Base-by-base conservation (phyloP, 2,113 vertebrate genomes). In the Sminthopsis crassicaudata region DNA sequence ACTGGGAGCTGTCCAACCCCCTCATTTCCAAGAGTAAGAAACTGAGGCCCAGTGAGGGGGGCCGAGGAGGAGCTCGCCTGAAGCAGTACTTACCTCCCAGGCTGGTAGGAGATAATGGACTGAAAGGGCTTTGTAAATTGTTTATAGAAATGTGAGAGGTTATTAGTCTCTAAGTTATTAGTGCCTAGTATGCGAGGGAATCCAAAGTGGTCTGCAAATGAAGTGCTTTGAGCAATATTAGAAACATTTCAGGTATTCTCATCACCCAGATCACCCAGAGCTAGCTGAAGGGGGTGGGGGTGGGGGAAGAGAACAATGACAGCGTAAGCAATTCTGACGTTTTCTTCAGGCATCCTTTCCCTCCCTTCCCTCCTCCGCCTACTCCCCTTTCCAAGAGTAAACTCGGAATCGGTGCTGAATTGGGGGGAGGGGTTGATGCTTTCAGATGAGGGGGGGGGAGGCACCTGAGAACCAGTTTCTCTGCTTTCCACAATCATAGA, bases 271-370 rank as follows among this genome's bases (percentile, higher is more conserved):
- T 95, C 97, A 97, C 97, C 97, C 96, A 93, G 97, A 97, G 95
- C 97, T 98, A 97, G 97, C 97, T 97, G 97, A 97, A 97, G 97
- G 97, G 97, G 97, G 97, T 98, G 96, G 97, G 97, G 96, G 97
- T 97, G 97, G 67, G n/a, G 60, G n/a, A 42, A 93, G 96, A 98
- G 97, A 97, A 96, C 96, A 97, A 94, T 96, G 97, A 90, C 97
- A 97, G 96, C 92, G 46, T 95, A 93, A 97, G 95, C 95, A 98
- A 96, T 94, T 95, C 53, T 51, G 94, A 93, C 27, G 93, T 96
- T 97, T 55, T 84, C 67, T 84, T 42, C 67, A 22, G 36, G 67
- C 67, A 84, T 84, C 36, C 19, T 84, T 42, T 42, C n/a, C 36
- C 36, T 22, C 67, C 67, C 36, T 14, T 19, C n/a, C 53, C 36